phyloP scores from a whole-genome alignment of 1,140 invertebrate species.

The Pollicipes pollicipes region DNA sequence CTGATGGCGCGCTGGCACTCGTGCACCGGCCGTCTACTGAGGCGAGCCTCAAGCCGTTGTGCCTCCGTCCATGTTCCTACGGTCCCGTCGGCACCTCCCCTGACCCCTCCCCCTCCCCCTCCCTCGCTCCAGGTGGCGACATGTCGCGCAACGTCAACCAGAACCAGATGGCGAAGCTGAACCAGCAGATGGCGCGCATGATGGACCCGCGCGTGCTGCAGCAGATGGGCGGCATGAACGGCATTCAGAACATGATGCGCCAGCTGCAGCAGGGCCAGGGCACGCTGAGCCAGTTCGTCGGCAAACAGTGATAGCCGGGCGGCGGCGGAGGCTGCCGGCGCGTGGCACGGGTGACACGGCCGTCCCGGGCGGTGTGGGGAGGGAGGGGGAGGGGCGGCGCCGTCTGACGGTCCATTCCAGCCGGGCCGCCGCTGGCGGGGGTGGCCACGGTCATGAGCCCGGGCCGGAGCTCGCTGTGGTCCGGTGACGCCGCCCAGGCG shows the following conservation, averaged over 20 bases:
- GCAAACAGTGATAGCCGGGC: neutral
- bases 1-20: neutral
- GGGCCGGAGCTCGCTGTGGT: too few relatives aligned
- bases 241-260: constrained; percentile 94
- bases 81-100: constrained; percentile 6
- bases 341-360: too few relatives aligned
- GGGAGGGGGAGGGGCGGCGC: too few relatives aligned
- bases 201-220: constrained; percentile 90
- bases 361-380: too few relatives aligned
- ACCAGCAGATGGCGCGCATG: constrained; percentile 99
- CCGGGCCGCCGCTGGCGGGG: too few relatives aligned
- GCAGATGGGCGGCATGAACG: constrained; percentile 66
- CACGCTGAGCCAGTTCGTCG: constrained; percentile 15
- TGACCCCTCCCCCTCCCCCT: constrained; percentile 9
- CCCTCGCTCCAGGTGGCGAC: constrained; percentile 79
- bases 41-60: constrained; percentile 2
- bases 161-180: constrained; percentile 93
- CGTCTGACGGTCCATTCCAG: too few relatives aligned
- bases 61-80: constrained; percentile 7
- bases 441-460: too few relatives aligned
- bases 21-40: constrained; percentile 5
- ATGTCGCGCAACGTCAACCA: constrained; percentile 98
- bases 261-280: constrained; percentile 77
- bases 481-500: too few relatives aligned
- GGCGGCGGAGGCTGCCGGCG: neutral